Conservation (phyloP, 2,888 invertebrate species). For the Ormia ochracea region DNA sequence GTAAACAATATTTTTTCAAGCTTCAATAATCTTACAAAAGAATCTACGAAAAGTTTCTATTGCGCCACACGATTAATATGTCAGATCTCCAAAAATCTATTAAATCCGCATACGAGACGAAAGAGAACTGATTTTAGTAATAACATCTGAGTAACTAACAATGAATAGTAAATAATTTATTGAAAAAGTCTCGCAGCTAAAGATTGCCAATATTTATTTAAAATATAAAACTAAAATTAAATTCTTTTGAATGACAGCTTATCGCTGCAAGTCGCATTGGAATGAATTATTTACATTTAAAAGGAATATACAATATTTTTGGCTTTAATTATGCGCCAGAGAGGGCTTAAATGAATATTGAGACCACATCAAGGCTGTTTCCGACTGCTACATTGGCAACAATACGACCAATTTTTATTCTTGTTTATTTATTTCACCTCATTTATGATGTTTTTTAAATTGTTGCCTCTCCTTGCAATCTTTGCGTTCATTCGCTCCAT, state of each 20-base stretch:
- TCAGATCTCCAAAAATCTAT: no score
- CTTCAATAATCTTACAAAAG: no score
- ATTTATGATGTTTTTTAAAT: background rate
- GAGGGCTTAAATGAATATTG: background rate
- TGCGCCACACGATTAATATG: no score
- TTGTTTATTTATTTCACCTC: background rate
- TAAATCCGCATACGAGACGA: no score
- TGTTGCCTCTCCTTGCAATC: background rate
- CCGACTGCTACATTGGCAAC: background rate
- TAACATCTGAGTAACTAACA: no score
- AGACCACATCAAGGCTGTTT: constrained; percentile 10
- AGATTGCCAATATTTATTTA: background rate
- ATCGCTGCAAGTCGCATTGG: constrained; percentile 44
- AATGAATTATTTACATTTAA: constrained; percentile 21
- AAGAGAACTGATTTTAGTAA: no score
- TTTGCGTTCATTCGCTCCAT: background rate
- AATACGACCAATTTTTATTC: background rate
- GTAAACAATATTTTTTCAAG: no score
- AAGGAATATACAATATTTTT: constrained; percentile 1
- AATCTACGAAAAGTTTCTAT: no score
- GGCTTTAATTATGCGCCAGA: background rate
- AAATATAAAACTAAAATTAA: constrained; percentile 1
- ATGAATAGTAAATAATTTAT: constrained; percentile 38
- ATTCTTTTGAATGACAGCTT: constrained; percentile 51
- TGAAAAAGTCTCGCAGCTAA: constrained; percentile 10